These are phyloP conservation scores for Emys orbicularis DNA, from an alignment of 2,797 vertebrate genomes.

Conservation along the genomic window DNA sequence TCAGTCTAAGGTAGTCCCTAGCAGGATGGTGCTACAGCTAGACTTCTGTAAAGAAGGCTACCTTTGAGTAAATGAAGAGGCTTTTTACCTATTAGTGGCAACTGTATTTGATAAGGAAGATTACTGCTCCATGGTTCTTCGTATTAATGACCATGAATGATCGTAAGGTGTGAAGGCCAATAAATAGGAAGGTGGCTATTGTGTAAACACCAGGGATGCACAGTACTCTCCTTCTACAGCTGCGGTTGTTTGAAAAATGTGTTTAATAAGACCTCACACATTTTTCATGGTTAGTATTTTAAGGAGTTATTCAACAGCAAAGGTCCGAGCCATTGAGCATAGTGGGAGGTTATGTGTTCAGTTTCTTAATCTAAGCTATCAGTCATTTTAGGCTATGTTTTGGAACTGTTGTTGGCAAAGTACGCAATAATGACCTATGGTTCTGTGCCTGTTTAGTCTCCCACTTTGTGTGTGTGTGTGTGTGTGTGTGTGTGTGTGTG, in stretches of 20 bases:
- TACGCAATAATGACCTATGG: neutral
- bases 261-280: slow-evolving; percentile 42
- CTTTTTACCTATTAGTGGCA: neutral
- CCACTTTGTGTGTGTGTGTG: fast-evolving
- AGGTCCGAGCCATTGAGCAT: neutral
- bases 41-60: neutral
- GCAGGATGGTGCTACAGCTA: neutral
- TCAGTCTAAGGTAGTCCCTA: neutral
- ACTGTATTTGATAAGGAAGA: neutral
- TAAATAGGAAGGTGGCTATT: neutral
- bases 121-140: neutral
- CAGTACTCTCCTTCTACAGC: neutral
- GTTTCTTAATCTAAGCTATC: neutral
- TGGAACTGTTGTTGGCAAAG: neutral
- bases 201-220: slow-evolving; percentile 9
- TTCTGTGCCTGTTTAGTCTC: neutral
- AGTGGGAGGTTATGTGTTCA: slow-evolving; percentile 7
- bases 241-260: slow-evolving; percentile 49
- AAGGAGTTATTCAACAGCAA: neutral
- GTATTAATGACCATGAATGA: neutral
- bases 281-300: slow-evolving; percentile 15
- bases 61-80: neutral
- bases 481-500: fast-evolving
- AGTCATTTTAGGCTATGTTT: neutral
- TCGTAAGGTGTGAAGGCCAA: neutral